phyloP scores from a whole-genome alignment of 2,888 invertebrate genomes.

The Himalopsyche tibetana region DNA sequence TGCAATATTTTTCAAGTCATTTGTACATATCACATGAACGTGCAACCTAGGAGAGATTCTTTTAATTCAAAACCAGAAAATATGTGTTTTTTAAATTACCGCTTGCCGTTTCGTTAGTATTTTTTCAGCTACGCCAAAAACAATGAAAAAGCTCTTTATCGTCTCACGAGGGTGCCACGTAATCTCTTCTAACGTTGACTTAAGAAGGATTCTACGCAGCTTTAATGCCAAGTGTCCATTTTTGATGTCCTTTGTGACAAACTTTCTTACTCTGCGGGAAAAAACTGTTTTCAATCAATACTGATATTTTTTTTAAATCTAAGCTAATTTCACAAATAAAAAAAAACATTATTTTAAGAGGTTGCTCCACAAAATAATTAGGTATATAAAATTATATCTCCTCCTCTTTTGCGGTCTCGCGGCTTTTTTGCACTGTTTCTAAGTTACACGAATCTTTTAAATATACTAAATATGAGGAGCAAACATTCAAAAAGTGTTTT shows the following conservation, averaged over 20 bases:
- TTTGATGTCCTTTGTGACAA: slow-evolving; percentile 26
- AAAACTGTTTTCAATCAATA: slow-evolving; percentile 23
- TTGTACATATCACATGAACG: too few relatives aligned
- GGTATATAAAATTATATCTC: too few relatives aligned
- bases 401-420: too few relatives aligned
- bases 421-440: too few relatives aligned
- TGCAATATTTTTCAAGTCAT: too few relatives aligned
- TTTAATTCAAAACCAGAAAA: neutral
- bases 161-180: slow-evolving; percentile 26
- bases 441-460: too few relatives aligned
- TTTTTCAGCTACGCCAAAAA: slow-evolving; percentile 25
- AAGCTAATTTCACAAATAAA: too few relatives aligned
- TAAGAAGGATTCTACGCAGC: slow-evolving; percentile 34
- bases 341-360: too few relatives aligned
- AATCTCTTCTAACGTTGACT: slow-evolving; percentile 31
- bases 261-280: neutral
- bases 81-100: slow-evolving; percentile 25
- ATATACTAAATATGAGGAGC: too few relatives aligned
- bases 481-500: too few relatives aligned
- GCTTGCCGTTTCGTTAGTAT: neutral
- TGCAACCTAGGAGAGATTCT: too few relatives aligned
- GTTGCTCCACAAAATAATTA: too few relatives aligned
- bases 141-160: slow-evolving; percentile 34
- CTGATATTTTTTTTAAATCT: neutral
- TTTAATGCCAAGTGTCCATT: slow-evolving; percentile 26